phyloP scores from a whole-genome alignment of 2,113 vertebrate genomes.

The Hemibagrus wyckioides region DNA sequence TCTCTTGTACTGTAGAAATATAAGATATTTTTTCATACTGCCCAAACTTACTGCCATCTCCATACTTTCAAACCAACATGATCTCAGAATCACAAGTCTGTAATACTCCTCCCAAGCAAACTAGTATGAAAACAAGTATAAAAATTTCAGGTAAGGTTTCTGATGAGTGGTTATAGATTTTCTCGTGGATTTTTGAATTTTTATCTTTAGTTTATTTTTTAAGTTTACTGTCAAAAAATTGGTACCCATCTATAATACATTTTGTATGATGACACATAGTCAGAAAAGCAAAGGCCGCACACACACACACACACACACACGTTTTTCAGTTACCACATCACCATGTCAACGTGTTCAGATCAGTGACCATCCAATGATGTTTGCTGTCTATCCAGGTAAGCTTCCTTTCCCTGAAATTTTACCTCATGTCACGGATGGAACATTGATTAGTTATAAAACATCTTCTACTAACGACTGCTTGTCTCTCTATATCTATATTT shows the following conservation, averaged over 20 bases:
- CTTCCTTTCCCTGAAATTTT: background rate
- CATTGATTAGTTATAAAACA: constrained; percentile 27
- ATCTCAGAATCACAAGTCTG: background rate
- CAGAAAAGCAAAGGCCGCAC: background rate
- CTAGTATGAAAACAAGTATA: background rate
- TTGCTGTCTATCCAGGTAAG: background rate
- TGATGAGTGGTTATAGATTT: background rate
- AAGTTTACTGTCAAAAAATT: too few relatives aligned
- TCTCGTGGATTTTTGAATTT: background rate
- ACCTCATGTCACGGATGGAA: background rate
- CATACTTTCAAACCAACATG: background rate
- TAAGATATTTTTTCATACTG: background rate
- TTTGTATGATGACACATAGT: background rate
- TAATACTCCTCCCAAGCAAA: background rate
- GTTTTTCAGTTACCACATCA: background rate
- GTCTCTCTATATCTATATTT: constrained; percentile 28
- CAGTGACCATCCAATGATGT: background rate
- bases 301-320: too few relatives aligned
- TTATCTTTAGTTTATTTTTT: too few relatives aligned
- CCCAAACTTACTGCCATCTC: background rate
- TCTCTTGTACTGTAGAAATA: background rate
- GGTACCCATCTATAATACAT: background rate
- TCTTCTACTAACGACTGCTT: background rate
- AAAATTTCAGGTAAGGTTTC: background rate
- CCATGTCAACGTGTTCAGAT: background rate